These are phyloP conservation scores for Hydrozoanthus tunicans DNA, from an alignment of 64 coral and sea anemone species.

Conservation along the genomic window DNA sequence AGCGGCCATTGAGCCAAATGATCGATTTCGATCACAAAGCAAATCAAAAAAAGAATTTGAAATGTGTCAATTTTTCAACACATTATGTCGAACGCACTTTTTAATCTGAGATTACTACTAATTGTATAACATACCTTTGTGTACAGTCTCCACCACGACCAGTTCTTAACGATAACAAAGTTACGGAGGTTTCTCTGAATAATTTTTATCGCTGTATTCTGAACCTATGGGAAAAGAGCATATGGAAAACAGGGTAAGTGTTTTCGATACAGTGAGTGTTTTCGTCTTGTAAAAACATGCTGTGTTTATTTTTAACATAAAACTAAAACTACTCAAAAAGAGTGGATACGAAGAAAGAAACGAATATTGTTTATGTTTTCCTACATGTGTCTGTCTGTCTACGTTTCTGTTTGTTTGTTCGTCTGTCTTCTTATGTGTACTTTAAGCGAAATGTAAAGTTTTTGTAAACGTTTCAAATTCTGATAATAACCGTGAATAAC, in stretches of 20 bases:
- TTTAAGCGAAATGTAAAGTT: not conserved
- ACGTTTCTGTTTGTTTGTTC: not conserved
- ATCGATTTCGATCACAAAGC: no score
- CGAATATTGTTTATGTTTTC: not conserved
- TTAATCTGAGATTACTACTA: no score
- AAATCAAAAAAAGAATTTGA: no score
- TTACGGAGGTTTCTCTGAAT: conserved; percentile 95
- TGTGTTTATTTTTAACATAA: not conserved
- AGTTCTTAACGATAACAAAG: conserved; percentile 89
- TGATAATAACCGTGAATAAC: no score
- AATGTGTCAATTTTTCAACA: no score
- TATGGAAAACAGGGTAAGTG: not conserved
- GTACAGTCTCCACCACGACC: conserved; percentile 96
- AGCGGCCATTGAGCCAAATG: no score
- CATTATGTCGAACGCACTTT: no score
- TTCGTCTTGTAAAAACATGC: not conserved
- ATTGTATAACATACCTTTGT: conserved; percentile 66
- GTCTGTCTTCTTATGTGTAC: not conserved
- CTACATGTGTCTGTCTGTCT: not conserved
- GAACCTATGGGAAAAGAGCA: conserved; percentile 62
- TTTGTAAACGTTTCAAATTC: no score
- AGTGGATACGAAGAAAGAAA: not conserved
- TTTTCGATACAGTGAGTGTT: not conserved
- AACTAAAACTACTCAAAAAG: not conserved
- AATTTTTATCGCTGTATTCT: conserved; percentile 84